Percentiles rank a stretch among this genome's conserved stretches.
These are phyloP conservation scores for Drosophila hawaiiensis DNA, from an alignment of 2,888 invertebrate species.

Conservation along the genomic window DNA sequence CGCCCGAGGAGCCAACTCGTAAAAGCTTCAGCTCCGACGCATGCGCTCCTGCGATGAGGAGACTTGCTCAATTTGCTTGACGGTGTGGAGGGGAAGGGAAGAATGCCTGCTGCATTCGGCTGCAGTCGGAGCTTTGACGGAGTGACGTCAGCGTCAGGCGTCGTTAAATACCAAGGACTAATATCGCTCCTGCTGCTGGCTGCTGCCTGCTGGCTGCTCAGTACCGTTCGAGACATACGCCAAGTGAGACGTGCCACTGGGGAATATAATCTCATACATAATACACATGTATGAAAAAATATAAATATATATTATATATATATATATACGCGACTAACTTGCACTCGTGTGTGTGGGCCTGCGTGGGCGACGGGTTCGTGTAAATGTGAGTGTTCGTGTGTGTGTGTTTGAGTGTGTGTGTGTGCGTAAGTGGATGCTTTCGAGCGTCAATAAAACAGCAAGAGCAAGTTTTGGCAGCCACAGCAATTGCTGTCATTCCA, in stretches of 20 bases:
- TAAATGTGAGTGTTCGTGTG: neutral
- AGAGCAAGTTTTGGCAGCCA: constrained; percentile 61
- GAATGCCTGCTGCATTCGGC: constrained; percentile 31
- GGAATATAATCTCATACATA: neutral
- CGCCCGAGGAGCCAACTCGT: constrained; percentile 21
- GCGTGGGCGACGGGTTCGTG: constrained; percentile 23
- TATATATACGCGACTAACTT: constrained; percentile 1
- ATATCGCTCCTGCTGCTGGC: constrained; percentile 1
- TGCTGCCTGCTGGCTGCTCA: constrained; percentile 49
- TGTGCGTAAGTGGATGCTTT: constrained; percentile 45
- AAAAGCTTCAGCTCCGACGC: constrained; percentile 44
- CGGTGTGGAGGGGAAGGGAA: neutral
- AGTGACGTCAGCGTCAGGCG: constrained; percentile 69
- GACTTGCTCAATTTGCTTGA: neutral
- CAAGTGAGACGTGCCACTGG: constrained; percentile 62
- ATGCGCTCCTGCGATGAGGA: neutral
- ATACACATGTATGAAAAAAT: neutral
- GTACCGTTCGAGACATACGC: constrained; percentile 71
- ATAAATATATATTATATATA: neutral
- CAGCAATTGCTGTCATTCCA: constrained; percentile 21
- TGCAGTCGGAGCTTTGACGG: constrained; percentile 52
- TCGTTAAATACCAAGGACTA: constrained; percentile 78
- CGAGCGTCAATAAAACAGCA: constrained; percentile 65
- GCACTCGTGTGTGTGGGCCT: constrained; percentile 36
- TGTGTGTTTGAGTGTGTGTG: constrained; percentile 17